A percentile compares a stretch with the other conserved stretches of the same genome.
These are phyloP conservation scores for Gallirallus australis DNA, from an alignment of 2,797 vertebrate genomes.

Conservation along the genomic window DNA sequence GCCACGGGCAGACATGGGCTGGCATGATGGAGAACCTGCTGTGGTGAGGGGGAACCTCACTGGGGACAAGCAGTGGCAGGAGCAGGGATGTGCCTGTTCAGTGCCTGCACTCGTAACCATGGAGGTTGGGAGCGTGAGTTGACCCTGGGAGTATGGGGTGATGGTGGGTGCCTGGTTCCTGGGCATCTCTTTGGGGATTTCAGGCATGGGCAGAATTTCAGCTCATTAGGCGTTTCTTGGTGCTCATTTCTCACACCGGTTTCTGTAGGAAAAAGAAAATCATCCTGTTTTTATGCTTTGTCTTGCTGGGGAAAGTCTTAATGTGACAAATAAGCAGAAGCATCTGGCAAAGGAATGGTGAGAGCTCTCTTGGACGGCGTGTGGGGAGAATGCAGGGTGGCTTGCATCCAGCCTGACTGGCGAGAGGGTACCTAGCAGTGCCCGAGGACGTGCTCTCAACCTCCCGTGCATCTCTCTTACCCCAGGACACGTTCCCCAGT, in stretches of 20 bases:
- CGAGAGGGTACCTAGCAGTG: neutral
- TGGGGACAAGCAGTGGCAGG: too few relatives aligned
- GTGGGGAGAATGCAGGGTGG: neutral
- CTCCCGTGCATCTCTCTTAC: neutral
- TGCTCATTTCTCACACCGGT: neutral
- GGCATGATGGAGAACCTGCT: too few relatives aligned
- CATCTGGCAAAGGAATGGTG: neutral
- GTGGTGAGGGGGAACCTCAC: too few relatives aligned
- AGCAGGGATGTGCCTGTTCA: neutral
- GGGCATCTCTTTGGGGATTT: neutral
- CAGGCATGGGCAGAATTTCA: neutral
- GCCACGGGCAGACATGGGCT: too few relatives aligned
- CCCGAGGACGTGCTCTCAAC: neutral
- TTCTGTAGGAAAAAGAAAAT: neutral
- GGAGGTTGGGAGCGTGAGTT: neutral
- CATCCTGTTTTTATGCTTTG: neutral
- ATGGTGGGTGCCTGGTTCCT: neutral
- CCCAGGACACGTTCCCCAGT: neutral
- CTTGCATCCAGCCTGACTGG: neutral
- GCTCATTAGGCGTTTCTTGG: neutral
- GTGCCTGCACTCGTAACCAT: fast-evolving
- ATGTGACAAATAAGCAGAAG: neutral
- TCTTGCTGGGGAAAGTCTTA: neutral
- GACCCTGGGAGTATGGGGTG: neutral
- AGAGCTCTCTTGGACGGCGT: neutral